phyloP scores from a whole-genome alignment of 2,797 vertebrate genomes.

The Chloroceryle inda region DNA sequence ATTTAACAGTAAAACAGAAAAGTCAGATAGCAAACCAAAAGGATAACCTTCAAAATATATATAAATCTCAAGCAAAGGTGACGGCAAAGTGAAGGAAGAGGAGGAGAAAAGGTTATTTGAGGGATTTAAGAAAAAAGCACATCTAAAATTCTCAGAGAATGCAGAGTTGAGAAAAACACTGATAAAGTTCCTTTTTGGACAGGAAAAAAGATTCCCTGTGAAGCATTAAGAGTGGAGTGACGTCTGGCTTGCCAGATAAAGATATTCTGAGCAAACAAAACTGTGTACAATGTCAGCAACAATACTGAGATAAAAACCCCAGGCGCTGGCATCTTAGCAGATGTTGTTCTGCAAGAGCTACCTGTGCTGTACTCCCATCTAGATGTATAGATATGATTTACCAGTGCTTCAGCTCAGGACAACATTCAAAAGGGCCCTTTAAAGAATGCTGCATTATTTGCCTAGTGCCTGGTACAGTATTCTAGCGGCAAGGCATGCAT shows the following conservation, averaged over 20 bases:
- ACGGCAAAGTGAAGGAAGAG: background rate
- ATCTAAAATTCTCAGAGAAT: conserved; percentile 44
- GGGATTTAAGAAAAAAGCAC: conserved; percentile 31
- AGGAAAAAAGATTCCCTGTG: background rate
- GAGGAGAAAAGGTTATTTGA: conserved; percentile 26
- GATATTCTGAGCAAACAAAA: conserved; percentile 51
- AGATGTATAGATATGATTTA: background rate
- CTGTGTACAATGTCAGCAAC: background rate
- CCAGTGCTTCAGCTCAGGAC: background rate
- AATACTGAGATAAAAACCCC: conserved; percentile 10
- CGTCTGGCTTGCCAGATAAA: conserved; percentile 55
- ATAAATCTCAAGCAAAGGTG: background rate
- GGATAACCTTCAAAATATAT: background rate
- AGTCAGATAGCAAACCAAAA: background rate
- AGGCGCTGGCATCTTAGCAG: background rate
- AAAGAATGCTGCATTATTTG: background rate
- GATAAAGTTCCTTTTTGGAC: conserved; percentile 45
- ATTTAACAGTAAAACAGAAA: background rate
- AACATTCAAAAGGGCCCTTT: background rate
- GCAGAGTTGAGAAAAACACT: conserved; percentile 37
- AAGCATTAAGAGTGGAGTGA: conserved; percentile 47
- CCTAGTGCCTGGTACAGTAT: background rate
- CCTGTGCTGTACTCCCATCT: background rate
- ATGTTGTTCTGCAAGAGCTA: background rate
- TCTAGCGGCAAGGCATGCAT: background rate